Evolutionary conservation across 2,797 vertebrate genomes (phyloP).

Genomic region (Platalea minor): DNA sequence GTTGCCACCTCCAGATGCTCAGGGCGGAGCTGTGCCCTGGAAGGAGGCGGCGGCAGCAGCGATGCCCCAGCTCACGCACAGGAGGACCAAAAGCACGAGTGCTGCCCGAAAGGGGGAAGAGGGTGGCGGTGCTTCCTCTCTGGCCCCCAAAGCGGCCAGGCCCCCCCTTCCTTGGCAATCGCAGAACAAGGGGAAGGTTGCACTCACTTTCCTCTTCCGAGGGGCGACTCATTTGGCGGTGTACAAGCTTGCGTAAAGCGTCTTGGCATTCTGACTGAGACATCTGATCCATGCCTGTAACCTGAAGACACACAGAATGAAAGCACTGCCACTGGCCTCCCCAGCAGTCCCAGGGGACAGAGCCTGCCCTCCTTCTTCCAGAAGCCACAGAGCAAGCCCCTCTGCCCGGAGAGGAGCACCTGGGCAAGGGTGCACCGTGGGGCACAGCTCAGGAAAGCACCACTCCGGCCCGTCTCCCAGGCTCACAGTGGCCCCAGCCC

Average conservation of each 20-base stretch:
- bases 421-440: no score
- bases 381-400: no score
- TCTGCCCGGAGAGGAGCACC: no score
- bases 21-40: not conserved
- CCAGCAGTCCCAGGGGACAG: not conserved
- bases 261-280: slow-evolving; percentile 1
- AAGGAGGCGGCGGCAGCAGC: not conserved
- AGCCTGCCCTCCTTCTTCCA: no score
- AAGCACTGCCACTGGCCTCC: not conserved
- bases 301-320: slow-evolving; percentile 4
- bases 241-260: not conserved
- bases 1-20: not conserved
- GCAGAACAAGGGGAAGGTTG: not conserved
- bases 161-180: no score
- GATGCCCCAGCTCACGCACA: not conserved
- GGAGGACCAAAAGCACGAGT: not conserved
- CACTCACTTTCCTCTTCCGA: not conserved
- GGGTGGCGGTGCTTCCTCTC: not conserved
- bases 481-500: no score
- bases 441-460: no score
- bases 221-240: accelerated
- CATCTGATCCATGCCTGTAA: slow-evolving; percentile 38
- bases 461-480: no score
- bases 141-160: no score
- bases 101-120: not conserved